Base-by-base conservation (phyloP, 2,888 invertebrate genomes). In the Dasysyrphus tricinctus region DNA sequence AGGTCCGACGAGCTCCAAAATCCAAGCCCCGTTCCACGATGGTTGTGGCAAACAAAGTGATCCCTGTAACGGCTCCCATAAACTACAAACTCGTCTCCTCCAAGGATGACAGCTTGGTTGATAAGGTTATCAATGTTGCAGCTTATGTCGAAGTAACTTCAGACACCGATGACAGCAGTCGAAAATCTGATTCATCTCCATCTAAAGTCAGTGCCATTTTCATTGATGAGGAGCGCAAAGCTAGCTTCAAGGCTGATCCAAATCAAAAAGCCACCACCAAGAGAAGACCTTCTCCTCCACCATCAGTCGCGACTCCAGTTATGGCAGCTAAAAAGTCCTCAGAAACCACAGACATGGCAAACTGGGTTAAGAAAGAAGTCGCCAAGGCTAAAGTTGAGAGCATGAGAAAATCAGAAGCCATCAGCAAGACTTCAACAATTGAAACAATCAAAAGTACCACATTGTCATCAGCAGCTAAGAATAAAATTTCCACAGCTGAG, bases 191-290 rank as follows among this genome's bases (percentile, higher is more conserved):
- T 61, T 89, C 89, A 5, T 92, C 92, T 73, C 91, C 92, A 70
- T 90, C 90, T 14, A 92, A 92, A 89, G 91, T 92, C 75, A 92
- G 91, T 92, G 92, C 92, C 91, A 92, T 92, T 90, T 92, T 92
- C 88, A 92, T 92, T 47, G 93, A 92, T 83, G 92, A 92, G 83
- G 92, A 92, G 88, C 91, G 92, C 88, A 92, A 92, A 81, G 92
- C 92, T 24, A 92, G 92, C 88, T 92, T 92, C 85, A 92, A 92
- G 87, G 91, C 90, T 9, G 92, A 92, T 89, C 90, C 91, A 67
- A 89, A 83, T 67, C 92, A 91, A 81, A 90, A 90, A 82, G 89
- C 91, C 19, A 63, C 70, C 7, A 88, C 88, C 14, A 80, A 84
- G 54, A 89, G 89, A 67, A 73, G 88, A 74, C 88, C 88, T 8